Conservation (phyloP, 2,797 vertebrate species). For the Anas bernieri region DNA sequence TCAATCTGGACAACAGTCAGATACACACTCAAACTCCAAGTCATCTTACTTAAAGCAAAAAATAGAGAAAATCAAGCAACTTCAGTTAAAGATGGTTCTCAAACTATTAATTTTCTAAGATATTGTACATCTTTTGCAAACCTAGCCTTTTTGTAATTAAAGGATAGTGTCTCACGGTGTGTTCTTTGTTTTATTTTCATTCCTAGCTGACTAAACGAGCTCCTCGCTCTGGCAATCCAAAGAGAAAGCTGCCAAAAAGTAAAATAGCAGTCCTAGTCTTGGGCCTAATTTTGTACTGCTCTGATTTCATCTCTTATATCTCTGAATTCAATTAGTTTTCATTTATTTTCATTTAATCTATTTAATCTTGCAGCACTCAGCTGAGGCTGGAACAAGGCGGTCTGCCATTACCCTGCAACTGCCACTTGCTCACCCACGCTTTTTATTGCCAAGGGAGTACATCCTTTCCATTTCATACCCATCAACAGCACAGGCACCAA, state of each 20-base stretch:
- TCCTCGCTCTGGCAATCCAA: background rate
- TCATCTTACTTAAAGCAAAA: background rate
- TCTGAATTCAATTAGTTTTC: constrained; percentile 31
- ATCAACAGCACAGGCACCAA: background rate
- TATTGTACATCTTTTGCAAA: background rate
- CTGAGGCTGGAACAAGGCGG: background rate
- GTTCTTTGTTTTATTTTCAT: background rate
- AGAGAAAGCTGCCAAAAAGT: background rate
- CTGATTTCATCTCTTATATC: constrained; percentile 15
- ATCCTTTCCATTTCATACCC: background rate
- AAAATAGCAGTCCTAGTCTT: background rate
- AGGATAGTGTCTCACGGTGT: background rate
- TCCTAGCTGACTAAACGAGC: background rate
- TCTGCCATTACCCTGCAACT: background rate
- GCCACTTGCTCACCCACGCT: fast-evolving
- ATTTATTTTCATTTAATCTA: constrained; percentile 29
- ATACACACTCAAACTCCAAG: background rate
- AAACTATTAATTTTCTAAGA: background rate
- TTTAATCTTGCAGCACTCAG: background rate
- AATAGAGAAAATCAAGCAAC: background rate
- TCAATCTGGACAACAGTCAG: background rate
- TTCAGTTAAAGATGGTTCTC: background rate
- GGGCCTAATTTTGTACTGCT: background rate
- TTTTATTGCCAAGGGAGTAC: background rate
- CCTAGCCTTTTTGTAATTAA: background rate